A percentile compares a stretch with the other conserved stretches of the same genome.
phyloP scores from a whole-genome alignment of 1,140 invertebrate species.

The Bombus terrestris region DNA sequence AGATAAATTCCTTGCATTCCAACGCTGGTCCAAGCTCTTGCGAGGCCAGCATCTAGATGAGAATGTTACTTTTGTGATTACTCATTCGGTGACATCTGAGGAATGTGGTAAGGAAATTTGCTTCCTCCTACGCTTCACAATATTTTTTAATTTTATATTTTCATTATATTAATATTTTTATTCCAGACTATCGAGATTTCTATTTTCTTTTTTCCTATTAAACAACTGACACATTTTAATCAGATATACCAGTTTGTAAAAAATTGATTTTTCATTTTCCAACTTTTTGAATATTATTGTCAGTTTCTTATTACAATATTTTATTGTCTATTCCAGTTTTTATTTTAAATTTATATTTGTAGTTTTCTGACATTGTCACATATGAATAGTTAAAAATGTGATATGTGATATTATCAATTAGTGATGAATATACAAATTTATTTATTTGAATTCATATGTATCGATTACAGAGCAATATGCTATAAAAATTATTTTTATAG shows the following conservation, averaged over 20 bases:
- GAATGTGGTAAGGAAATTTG: constrained; percentile 75
- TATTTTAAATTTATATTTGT: background rate
- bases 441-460: constrained; percentile 19
- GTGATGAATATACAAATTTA: background rate
- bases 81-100: constrained; percentile 76
- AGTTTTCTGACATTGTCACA: background rate
- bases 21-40: constrained; percentile 49
- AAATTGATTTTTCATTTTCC: background rate
- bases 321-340: background rate
- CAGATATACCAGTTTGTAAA: background rate
- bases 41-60: constrained; percentile 71
- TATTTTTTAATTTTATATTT: background rate
- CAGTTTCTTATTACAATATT: background rate
- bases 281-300: background rate
- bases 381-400: background rate
- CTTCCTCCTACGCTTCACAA: constrained; percentile 9
- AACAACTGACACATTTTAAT: background rate
- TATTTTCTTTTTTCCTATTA: background rate
- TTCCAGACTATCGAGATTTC: background rate
- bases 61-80: constrained; percentile 74
- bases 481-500: background rate
- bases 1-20: constrained; percentile 61
- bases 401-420: background rate
- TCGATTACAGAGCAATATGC: background rate
- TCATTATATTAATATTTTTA: background rate